Evolutionary conservation across 2,113 vertebrate genomes (phyloP).

Genomic region (Abramis brama): DNA sequence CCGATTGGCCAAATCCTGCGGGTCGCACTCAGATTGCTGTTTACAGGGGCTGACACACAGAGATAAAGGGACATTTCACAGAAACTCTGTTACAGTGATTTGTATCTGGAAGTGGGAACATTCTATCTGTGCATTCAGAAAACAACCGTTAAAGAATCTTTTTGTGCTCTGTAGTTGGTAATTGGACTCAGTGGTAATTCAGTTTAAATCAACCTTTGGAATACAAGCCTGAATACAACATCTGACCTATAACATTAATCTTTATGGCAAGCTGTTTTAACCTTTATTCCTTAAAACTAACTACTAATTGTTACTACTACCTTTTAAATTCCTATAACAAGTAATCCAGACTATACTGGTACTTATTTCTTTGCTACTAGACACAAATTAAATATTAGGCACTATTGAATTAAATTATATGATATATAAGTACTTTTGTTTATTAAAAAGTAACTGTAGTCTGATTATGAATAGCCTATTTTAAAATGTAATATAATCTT

Average conservation of each 20-base stretch:
- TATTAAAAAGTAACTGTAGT: neutral
- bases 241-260: neutral
- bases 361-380: neutral
- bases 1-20: neutral
- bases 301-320: neutral
- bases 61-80: neutral
- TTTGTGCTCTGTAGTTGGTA: neutral
- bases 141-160: neutral
- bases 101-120: neutral
- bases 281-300: neutral
- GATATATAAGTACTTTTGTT: neutral
- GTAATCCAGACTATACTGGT: neutral
- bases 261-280: neutral
- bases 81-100: neutral
- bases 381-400: neutral
- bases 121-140: neutral
- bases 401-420: neutral
- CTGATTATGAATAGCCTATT: too few species aligned
- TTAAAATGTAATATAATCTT: too few species aligned
- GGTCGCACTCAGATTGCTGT: neutral
- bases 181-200: neutral
- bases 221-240: neutral
- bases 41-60: neutral
- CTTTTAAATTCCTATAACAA: neutral
- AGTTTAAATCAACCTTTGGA: neutral